Conservation (phyloP, 2,797 vertebrate species). For the Mus spretus region DNA sequence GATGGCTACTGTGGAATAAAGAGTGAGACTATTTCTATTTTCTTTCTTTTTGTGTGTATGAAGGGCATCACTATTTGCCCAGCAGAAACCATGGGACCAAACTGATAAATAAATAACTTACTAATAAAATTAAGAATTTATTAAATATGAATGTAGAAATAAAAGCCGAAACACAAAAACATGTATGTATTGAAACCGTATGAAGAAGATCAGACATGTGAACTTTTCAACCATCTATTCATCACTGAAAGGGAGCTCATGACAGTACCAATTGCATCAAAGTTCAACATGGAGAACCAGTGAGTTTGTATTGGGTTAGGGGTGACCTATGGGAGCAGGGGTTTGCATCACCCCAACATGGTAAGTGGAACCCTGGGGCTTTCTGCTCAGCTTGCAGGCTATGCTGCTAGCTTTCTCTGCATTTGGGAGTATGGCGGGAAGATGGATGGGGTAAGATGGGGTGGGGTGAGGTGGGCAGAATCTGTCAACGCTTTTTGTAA, state of each 20-base stretch:
- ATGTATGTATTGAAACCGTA: background rate
- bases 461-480: background rate
- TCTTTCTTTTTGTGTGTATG: background rate
- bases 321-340: background rate
- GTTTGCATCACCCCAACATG: background rate
- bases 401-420: background rate
- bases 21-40: background rate
- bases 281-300: background rate
- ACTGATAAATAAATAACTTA: background rate
- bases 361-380: background rate
- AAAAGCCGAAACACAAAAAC: background rate
- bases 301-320: background rate
- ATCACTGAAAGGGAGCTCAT: background rate
- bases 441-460: background rate
- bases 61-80: background rate
- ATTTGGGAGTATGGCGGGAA: background rate
- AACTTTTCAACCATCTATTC: background rate
- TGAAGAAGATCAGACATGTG: background rate
- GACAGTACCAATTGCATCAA: background rate
- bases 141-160: background rate
- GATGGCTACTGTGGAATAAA: fast-evolving
- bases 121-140: background rate
- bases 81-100: background rate
- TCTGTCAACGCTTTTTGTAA: background rate
- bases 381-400: background rate